Evolutionary conservation across 2,888 invertebrate genomes (phyloP).

Genomic region (Leptura quadrifasciata): DNA sequence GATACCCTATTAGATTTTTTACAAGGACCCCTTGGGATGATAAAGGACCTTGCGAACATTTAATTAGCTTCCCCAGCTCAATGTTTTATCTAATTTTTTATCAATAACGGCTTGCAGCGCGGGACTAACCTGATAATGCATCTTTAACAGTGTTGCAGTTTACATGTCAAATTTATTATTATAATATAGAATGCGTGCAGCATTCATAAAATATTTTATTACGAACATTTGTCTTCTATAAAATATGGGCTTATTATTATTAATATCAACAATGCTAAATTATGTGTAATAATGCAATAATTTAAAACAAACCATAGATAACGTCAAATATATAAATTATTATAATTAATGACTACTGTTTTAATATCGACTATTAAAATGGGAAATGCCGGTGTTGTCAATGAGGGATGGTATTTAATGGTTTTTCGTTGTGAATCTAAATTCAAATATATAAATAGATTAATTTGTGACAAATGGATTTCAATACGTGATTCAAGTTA

Average conservation of each 20-base stretch:
- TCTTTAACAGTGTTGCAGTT: no score
- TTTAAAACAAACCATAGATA: slow-evolving; percentile 32
- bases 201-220: slow-evolving; percentile 36
- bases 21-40: no score
- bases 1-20: no score
- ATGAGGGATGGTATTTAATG: slow-evolving; percentile 12
- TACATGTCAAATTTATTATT: not conserved
- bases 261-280: slow-evolving; percentile 32
- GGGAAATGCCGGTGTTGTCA: slow-evolving; percentile 5
- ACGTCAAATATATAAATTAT: slow-evolving; percentile 34
- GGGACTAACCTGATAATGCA: no score
- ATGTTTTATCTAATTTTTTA: slow-evolving; percentile 13
- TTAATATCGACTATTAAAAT: slow-evolving; percentile 16
- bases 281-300: slow-evolving; percentile 35
- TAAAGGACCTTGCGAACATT: no score
- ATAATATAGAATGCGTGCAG: slow-evolving; percentile 2
- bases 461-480: not conserved
- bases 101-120: slow-evolving; percentile 5
- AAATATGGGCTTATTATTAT: slow-evolving; percentile 33
- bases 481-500: not conserved
- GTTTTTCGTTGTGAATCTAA: slow-evolving; percentile 9
- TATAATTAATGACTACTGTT: slow-evolving; percentile 7
- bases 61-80: no score
- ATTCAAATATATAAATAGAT: not conserved
- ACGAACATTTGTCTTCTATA: slow-evolving; percentile 27